A percentile compares a stretch with the other conserved stretches of the same genome.
These are phyloP conservation scores for Lasioglossum zephyrum DNA, from an alignment of 2,888 invertebrate genomes.

Conservation along the genomic window DNA sequence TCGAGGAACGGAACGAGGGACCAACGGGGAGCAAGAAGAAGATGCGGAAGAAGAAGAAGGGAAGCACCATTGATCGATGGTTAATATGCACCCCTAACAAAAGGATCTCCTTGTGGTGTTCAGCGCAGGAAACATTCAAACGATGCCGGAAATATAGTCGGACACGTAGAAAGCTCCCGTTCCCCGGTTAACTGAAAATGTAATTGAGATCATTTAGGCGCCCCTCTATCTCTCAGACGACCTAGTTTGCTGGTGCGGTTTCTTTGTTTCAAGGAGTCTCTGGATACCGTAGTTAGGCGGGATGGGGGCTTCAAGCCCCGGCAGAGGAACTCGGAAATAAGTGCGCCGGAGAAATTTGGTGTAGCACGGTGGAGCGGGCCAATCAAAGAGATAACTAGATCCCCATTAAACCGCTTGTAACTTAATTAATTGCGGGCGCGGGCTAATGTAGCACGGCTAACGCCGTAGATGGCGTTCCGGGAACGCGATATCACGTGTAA, in stretches of 20 bases:
- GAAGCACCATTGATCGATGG: not conserved
- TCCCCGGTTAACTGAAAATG: slow-evolving; percentile 52
- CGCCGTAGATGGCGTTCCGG: slow-evolving; percentile 60
- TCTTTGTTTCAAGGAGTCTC: slow-evolving; percentile 51
- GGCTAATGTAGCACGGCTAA: slow-evolving; percentile 63
- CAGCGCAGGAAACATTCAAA: slow-evolving; percentile 8
- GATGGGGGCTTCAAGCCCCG: not conserved
- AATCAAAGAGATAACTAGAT: slow-evolving; percentile 67
- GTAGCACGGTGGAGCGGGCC: slow-evolving; percentile 39
- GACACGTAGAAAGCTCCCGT: slow-evolving; percentile 9
- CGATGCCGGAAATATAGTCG: slow-evolving; percentile 12
- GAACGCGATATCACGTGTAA: slow-evolving; percentile 62
- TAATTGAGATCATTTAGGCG: slow-evolving; percentile 57
- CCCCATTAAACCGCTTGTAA: slow-evolving; percentile 66
- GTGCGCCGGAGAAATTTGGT: slow-evolving; percentile 47
- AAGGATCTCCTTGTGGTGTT: not conserved
- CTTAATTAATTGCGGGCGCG: slow-evolving; percentile 63
- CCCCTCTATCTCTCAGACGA: slow-evolving; percentile 27
- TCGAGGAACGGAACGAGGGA: not conserved
- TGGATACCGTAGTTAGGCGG: not conserved
- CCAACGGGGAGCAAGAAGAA: not conserved
- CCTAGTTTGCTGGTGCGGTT: slow-evolving; percentile 41
- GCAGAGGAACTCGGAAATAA: slow-evolving; percentile 40
- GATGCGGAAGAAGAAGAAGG: not conserved
- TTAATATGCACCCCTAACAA: slow-evolving; percentile 5